These are phyloP conservation scores for Diloba caeruleocephala DNA, from an alignment of 2,888 invertebrate species.

Conservation along the genomic window DNA sequence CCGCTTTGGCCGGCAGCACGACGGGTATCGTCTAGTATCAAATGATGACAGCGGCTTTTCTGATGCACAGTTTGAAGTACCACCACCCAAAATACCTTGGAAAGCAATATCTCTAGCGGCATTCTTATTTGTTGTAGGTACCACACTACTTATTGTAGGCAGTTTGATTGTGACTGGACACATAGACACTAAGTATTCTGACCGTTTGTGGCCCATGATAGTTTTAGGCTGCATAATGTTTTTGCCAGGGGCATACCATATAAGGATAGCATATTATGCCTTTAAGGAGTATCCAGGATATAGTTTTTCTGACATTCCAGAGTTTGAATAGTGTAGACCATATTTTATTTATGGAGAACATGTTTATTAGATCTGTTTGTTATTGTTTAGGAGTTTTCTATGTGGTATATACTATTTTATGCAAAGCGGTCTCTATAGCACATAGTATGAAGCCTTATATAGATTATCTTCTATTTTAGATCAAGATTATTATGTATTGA, in stretches of 20 bases:
- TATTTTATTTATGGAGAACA: slow-evolving; percentile 22
- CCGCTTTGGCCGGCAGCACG: slow-evolving; percentile 88
- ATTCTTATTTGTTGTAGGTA: slow-evolving; percentile 93
- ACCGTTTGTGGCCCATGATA: slow-evolving; percentile 96
- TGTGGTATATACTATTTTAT: slow-evolving; percentile 6
- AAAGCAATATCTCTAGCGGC: slow-evolving; percentile 94
- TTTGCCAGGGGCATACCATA: slow-evolving; percentile 97
- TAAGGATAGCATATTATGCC: slow-evolving; percentile 95
- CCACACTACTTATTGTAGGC: slow-evolving; percentile 92
- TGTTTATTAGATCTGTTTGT: slow-evolving; percentile 34
- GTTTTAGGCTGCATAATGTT: slow-evolving; percentile 96
- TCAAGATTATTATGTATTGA: not conserved
- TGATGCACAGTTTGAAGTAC: slow-evolving; percentile 91
- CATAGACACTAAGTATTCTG: slow-evolving; percentile 95
- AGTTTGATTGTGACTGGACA: slow-evolving; percentile 94
- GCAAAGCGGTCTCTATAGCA: slow-evolving; percentile 1
- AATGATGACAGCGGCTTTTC: slow-evolving; percentile 91
- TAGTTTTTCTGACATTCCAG: slow-evolving; percentile 96
- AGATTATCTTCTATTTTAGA: not conserved
- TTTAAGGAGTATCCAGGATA: slow-evolving; percentile 95
- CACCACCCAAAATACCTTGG: slow-evolving; percentile 94
- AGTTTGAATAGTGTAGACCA: slow-evolving; percentile 90
- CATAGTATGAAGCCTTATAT: not conserved
- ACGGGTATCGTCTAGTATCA: slow-evolving; percentile 90
- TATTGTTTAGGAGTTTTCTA: slow-evolving; percentile 17